Percentiles rank a stretch among this genome's conserved stretches.
These are phyloP conservation scores for Pyrrhia umbra DNA, from an alignment of 2,888 invertebrate species.

Conservation along the genomic window DNA sequence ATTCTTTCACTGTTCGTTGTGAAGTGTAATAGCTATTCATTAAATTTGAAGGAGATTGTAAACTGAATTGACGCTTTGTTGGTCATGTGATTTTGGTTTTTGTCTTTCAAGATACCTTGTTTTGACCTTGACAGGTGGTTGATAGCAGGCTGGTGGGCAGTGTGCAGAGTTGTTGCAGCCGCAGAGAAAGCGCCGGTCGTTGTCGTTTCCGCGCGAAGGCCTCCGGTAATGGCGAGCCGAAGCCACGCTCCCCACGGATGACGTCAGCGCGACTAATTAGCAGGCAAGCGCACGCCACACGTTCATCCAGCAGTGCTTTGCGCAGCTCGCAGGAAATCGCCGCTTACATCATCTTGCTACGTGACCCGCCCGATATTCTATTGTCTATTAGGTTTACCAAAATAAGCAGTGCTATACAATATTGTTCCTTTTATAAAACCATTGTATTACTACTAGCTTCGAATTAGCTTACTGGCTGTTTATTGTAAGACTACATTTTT, in stretches of 20 bases:
- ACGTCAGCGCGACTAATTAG: constrained; percentile 87
- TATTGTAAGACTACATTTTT: constrained; percentile 11
- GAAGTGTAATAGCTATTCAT: constrained; percentile 41
- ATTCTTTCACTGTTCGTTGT: constrained; percentile 59
- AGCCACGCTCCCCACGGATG: constrained; percentile 80
- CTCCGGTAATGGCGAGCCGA: constrained; percentile 81
- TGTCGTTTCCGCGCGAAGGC: constrained; percentile 89
- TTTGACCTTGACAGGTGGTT: constrained; percentile 72
- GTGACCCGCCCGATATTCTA: constrained; percentile 72
- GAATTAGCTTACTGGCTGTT: too few relatives aligned
- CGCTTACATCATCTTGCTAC: constrained; percentile 86
- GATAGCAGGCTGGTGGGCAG: constrained; percentile 66
- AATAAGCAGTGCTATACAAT: constrained; percentile 50
- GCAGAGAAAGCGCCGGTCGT: constrained; percentile 88
- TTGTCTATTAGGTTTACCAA: constrained; percentile 67
- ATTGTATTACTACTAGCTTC: constrained; percentile 31
- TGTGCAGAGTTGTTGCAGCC: constrained; percentile 70
- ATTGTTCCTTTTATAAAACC: constrained; percentile 49
- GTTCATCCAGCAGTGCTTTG: constrained; percentile 74
- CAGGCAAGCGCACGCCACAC: constrained; percentile 79
- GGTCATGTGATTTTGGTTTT: constrained; percentile 3
- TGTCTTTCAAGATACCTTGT: constrained; percentile 11
- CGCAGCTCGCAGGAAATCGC: constrained; percentile 83
- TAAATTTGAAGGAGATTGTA: constrained; percentile 29
- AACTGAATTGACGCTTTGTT: constrained; percentile 19